Conservation (phyloP, 2,113 vertebrate species). For the Lophochroa leadbeateri region DNA sequence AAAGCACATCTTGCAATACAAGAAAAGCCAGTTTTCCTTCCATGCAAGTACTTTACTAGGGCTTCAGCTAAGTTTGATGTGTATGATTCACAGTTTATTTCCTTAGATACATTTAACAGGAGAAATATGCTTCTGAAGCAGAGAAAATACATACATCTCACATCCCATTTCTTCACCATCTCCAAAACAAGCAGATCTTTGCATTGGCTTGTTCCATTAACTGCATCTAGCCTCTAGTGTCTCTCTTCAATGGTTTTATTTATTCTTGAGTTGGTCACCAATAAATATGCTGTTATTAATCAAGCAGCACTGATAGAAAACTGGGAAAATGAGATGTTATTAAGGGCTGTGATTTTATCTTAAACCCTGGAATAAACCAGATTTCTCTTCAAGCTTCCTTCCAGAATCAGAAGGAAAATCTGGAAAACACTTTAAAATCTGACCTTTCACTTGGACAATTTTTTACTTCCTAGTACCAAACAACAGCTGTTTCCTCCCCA, state of each 20-base stretch:
- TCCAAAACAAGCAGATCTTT: not conserved
- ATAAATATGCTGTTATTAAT: not conserved
- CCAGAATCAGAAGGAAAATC: not conserved
- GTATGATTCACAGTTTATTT: not conserved
- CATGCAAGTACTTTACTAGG: not conserved
- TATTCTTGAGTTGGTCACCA: not conserved
- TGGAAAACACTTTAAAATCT: not conserved
- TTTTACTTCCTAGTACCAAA: not conserved
- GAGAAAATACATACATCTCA: not conserved
- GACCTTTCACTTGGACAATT: not conserved
- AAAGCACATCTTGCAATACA: not conserved
- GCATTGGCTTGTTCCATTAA: not conserved
- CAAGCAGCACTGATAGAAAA: not conserved
- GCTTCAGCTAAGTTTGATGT: not conserved
- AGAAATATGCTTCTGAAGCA: not conserved
- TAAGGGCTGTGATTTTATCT: not conserved
- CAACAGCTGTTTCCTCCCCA: not conserved
- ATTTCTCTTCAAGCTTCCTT: not conserved
- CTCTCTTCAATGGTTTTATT: not conserved
- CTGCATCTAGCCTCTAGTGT: not conserved
- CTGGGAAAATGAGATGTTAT: not conserved
- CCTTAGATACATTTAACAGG: not conserved
- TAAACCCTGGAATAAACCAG: not conserved
- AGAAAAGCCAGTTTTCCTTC: constrained; percentile 1
- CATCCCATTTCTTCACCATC: not conserved